Percentiles rank a stretch among this genome's conserved stretches.
Evolutionary conservation across 1,140 invertebrate species (phyloP).

Genomic region (Drosophila sucinea): DNA sequence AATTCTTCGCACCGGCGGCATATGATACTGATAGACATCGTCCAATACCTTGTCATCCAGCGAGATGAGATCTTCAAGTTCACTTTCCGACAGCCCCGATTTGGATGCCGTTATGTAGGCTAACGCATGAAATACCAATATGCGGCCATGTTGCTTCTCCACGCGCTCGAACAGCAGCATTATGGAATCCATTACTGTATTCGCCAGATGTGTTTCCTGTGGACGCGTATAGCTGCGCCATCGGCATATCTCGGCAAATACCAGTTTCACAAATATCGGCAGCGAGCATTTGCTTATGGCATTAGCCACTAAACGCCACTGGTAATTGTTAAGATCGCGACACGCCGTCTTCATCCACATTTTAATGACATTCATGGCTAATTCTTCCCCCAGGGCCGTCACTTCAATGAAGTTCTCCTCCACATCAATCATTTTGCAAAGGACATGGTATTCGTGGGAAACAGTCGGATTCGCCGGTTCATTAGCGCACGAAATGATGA

Average conservation of each 20-base stretch:
- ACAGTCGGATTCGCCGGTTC: conserved; percentile 94
- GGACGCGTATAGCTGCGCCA: conserved; percentile 98
- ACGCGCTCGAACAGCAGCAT: conserved; percentile 98
- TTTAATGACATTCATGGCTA: conserved; percentile 96
- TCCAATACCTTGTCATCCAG: conserved; percentile 97
- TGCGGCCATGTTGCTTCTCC: conserved; percentile 96
- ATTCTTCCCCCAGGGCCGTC: conserved; percentile 93
- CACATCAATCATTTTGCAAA: conserved; percentile 94
- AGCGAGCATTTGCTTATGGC: conserved; percentile 96
- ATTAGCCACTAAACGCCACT: conserved; percentile 97
- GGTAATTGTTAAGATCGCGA: conserved; percentile 94
- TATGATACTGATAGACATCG: conserved; percentile 99
- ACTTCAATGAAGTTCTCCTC: conserved; percentile 97
- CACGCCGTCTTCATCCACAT: conserved; percentile 97
- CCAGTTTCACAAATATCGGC: conserved; percentile 98
- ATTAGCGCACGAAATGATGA: conserved; percentile 94
- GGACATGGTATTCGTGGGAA: conserved; percentile 92
- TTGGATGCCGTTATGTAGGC: conserved; percentile 97
- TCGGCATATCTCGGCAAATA: conserved; percentile 97
- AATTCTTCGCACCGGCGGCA: conserved; percentile 96
- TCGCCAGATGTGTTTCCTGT: conserved; percentile 94
- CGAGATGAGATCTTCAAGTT: conserved; percentile 97
- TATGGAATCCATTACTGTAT: conserved; percentile 98
- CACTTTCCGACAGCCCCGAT: conserved; percentile 95
- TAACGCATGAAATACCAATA: conserved; percentile 95